Evolutionary conservation across 2,113 vertebrate genomes (phyloP).

Genomic region (Donacobius atricapilla): DNA sequence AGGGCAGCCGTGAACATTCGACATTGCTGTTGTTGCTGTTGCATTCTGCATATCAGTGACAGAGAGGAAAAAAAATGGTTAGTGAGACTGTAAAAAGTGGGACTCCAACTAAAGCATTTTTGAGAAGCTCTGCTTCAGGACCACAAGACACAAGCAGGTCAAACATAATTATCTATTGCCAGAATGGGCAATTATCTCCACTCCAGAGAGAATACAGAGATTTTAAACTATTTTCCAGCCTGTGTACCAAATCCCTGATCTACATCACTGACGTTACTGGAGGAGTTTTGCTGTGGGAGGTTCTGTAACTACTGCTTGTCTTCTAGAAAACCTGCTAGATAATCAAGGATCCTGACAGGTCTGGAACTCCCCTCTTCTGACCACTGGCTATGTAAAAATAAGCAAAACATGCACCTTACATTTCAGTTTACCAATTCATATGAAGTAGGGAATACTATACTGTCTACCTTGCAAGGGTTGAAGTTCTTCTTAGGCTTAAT

Average conservation of each 20-base stretch:
- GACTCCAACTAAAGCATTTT: not conserved
- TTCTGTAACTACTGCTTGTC: not conserved
- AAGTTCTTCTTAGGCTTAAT: not conserved
- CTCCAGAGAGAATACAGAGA: not conserved
- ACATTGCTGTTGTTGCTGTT: constrained; percentile 65
- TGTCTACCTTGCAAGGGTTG: not conserved
- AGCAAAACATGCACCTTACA: not conserved
- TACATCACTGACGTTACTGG: not conserved
- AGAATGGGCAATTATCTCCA: not conserved
- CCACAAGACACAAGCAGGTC: not conserved
- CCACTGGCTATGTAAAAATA: not conserved
- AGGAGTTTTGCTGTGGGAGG: not conserved
- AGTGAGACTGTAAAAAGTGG: not conserved
- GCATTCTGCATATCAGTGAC: constrained; percentile 67
- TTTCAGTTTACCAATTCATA: not conserved
- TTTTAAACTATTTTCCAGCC: not conserved
- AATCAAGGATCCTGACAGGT: not conserved
- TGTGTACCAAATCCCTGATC: not conserved
- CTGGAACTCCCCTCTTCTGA: not conserved
- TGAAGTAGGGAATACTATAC: not conserved
- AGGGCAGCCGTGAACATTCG: constrained; percentile 69
- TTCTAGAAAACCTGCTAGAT: not conserved
- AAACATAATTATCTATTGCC: not conserved
- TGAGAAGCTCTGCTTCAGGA: not conserved
- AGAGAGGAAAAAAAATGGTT: not conserved